Evolutionary conservation across 2,797 vertebrate genomes (phyloP), one percentile per base, ranked within the genome.

Genomic region (Diceros bicornis): DNA sequence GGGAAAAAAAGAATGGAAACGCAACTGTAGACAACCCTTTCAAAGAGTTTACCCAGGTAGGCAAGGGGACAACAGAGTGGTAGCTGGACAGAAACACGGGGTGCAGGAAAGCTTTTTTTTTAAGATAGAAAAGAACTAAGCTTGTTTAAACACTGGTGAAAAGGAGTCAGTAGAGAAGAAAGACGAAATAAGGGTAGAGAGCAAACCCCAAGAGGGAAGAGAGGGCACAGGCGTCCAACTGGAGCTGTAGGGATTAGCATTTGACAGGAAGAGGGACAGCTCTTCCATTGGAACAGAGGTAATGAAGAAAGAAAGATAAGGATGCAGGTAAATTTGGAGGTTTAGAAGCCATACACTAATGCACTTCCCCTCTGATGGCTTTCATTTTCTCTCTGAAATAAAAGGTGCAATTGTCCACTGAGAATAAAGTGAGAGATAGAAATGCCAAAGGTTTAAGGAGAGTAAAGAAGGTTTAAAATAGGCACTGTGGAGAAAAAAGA

Each of bases 91-190:
- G 57, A 55, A 86, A 77, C 55, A 37, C 1, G 2, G 59, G 27
- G 75, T 77, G 23, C 62, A 79, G 71, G 69, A 78, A 89, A 87
- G 34, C 68, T 61, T 83, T 78, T 20, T 41, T 64, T 34, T 44
- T 3, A 71, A 84, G 27, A 61, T 27, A 95, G 93, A 59, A 79
- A 74, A 94, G 34, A 86, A 44, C 17, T 50, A 92, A 92, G 61
- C 34, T 84, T 93, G 68, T 89, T 95, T 97, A 93, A 93, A 85
- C 37, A 69, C 6, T 50, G n/a, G 47, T 91, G 69, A 74, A 72
- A 89, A 96, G 50, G 21, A 64, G 17, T 59, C 64, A 52, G 90
- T 37, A 94, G 84, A 71, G 41, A 89, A 66, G 25, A 94, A 11
- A 18, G 27, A 86, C 92, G 66, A 85, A 50, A 77, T 5, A 72